These are phyloP conservation scores for Rosalia funebris DNA, from an alignment of 2,888 invertebrate genomes.

Conservation along the genomic window DNA sequence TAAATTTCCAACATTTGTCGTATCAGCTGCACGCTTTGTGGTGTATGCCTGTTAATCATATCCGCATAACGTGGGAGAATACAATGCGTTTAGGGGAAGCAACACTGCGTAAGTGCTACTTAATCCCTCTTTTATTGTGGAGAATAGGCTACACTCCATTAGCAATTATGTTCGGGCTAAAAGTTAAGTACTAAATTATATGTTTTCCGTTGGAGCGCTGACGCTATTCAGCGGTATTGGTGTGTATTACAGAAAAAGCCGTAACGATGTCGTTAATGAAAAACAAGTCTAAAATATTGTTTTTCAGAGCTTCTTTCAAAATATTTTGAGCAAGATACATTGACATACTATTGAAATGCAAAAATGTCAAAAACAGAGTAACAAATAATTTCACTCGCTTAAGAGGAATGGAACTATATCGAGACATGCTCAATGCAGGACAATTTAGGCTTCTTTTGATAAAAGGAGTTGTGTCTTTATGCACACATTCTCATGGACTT, in stretches of 20 bases:
- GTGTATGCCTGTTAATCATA: conserved; percentile 43
- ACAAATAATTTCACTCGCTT: too few relatives aligned
- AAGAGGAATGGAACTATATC: too few relatives aligned
- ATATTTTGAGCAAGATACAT: too few relatives aligned
- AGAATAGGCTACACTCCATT: conserved; percentile 54
- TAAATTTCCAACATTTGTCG: conserved; percentile 30
- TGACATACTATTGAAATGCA: too few relatives aligned
- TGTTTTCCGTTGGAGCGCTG: conserved; percentile 39
- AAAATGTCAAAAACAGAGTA: too few relatives aligned
- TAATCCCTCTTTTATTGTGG: conserved; percentile 55
- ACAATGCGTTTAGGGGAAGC: conserved; percentile 47
- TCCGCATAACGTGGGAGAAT: conserved; percentile 48
- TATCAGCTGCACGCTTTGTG: conserved; percentile 45
- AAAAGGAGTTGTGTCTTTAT: too few relatives aligned
- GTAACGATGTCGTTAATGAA: too few relatives aligned
- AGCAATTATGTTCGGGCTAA: conserved; percentile 51
- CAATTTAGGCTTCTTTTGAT: too few relatives aligned
- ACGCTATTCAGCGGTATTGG: conserved; percentile 20
- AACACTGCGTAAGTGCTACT: conserved; percentile 52
- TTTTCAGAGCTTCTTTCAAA: too few relatives aligned
- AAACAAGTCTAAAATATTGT: too few relatives aligned
- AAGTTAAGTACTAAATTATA: conserved; percentile 55
- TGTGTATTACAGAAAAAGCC: not conserved
- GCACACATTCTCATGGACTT: too few relatives aligned
- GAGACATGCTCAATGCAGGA: too few relatives aligned